phyloP scores from a whole-genome alignment of 2,113 vertebrate genomes.

The Clarias macrocephalus region DNA sequence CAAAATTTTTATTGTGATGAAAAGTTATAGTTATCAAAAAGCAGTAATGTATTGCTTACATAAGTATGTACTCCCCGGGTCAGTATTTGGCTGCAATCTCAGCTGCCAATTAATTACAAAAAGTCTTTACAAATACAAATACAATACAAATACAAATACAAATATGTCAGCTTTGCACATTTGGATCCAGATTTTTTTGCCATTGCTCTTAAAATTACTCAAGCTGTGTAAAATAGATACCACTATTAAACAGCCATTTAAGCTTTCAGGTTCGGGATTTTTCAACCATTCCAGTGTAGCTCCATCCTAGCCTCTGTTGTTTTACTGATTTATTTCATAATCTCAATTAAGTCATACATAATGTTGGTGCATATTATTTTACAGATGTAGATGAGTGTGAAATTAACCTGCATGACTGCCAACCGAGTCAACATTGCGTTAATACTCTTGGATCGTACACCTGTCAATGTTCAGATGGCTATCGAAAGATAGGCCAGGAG shows the following conservation, averaged over 20 bases:
- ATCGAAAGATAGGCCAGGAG: slow-evolving; percentile 83
- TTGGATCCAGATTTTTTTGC: neutral
- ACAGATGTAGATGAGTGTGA: slow-evolving; percentile 87
- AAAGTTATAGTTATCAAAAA: neutral
- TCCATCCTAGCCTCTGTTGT: neutral
- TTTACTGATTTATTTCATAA: neutral
- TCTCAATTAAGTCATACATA: neutral
- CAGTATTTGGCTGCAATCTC: neutral
- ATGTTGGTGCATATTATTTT: slow-evolving; percentile 37
- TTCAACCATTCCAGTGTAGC: neutral
- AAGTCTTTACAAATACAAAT: no score
- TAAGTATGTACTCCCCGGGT: neutral
- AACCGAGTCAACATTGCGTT: slow-evolving; percentile 86
- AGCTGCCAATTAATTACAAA: neutral
- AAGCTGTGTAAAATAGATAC: neutral
- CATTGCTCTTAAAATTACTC: neutral
- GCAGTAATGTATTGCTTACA: neutral
- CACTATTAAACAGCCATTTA: neutral
- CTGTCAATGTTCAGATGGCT: slow-evolving; percentile 86
- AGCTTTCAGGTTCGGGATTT: neutral
- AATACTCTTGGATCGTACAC: slow-evolving; percentile 82
- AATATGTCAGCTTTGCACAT: neutral
- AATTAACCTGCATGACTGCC: slow-evolving; percentile 81
- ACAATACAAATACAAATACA: no score
- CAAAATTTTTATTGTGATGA: neutral